Evolutionary conservation across 2,113 vertebrate species (phyloP).

Genomic region (Eulemur rufifrons): DNA sequence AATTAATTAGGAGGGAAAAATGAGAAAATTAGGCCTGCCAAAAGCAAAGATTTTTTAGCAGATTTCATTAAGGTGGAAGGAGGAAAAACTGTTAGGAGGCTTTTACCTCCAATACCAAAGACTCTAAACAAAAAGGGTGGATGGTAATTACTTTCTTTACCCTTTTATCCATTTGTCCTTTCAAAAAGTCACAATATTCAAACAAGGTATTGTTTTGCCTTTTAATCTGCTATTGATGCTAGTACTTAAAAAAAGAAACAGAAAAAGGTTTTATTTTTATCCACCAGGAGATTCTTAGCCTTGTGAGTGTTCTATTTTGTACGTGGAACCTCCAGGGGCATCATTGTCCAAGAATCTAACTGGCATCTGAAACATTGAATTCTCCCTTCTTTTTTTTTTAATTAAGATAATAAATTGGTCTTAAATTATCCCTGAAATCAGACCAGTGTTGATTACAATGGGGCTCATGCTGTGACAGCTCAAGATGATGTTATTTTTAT

Average conservation of each 20-base stretch:
- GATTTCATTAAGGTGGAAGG: neutral
- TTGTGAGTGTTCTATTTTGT: slow-evolving; percentile 55
- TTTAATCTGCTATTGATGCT: slow-evolving; percentile 47
- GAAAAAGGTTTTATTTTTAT: slow-evolving; percentile 3
- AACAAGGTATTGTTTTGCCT: neutral
- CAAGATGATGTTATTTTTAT: slow-evolving; percentile 92
- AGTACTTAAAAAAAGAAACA: neutral
- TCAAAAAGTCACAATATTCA: neutral
- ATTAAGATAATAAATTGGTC: slow-evolving; percentile 99
- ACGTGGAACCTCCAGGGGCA: slow-evolving; percentile 53
- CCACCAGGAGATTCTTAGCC: neutral
- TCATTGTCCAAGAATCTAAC: slow-evolving; percentile 69
- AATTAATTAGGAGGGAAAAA: slow-evolving; percentile 45
- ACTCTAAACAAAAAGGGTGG: neutral
- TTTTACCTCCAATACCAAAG: neutral
- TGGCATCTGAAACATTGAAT: slow-evolving; percentile 82
- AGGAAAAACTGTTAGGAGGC: neutral
- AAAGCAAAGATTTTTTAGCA: slow-evolving; percentile 15
- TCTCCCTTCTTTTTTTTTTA: slow-evolving; percentile 87
- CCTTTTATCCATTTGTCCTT: slow-evolving; percentile 16
- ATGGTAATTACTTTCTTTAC: neutral
- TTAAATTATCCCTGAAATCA: slow-evolving; percentile 99
- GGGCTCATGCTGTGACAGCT: slow-evolving; percentile 95
- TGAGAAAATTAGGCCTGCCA: slow-evolving; percentile 67
- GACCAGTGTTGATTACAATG: slow-evolving; percentile 99